Percentiles rank a stretch among this genome's conserved stretches.
Evolutionary conservation across 1,140 invertebrate genomes (phyloP).

Genomic region (Hirudo medicinalis): DNA sequence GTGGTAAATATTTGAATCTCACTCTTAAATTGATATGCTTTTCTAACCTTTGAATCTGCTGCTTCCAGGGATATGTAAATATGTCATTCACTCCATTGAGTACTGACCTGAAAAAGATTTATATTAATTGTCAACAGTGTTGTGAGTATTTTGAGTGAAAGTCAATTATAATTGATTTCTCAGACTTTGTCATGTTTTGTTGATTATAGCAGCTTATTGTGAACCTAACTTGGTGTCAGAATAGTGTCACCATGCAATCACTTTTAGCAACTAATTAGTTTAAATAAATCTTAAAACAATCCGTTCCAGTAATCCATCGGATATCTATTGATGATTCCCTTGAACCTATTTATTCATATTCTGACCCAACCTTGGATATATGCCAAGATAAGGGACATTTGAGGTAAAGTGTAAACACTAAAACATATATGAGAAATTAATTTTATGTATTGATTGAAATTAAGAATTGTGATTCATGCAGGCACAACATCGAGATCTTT

Average conservation of each 20-base stretch:
- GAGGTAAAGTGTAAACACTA: too few species aligned
- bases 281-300: too few species aligned
- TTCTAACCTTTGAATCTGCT: not conserved
- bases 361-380: conserved; percentile 84
- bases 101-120: conserved; percentile 65
- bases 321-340: conserved; percentile 75
- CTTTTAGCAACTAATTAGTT: too few species aligned
- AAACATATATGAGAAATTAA: too few species aligned
- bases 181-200: too few species aligned
- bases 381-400: conserved; percentile 61
- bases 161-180: too few species aligned
- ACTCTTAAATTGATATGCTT: not conserved
- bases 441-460: not conserved
- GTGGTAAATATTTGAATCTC: conserved; percentile 58
- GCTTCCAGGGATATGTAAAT: conserved; percentile 76
- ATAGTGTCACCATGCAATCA: too few species aligned
- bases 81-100: conserved; percentile 71
- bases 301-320: conserved; percentile 53
- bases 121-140: conserved; percentile 86
- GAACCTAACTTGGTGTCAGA: too few species aligned
- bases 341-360: conserved; percentile 82
- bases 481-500: conserved; percentile 64
- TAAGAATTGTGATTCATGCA: not conserved
- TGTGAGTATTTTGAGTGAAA: conserved; percentile 41
- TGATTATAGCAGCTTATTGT: too few species aligned